Conservation (phyloP, 2,888 invertebrate genomes). For the Ferrisia virgata region DNA sequence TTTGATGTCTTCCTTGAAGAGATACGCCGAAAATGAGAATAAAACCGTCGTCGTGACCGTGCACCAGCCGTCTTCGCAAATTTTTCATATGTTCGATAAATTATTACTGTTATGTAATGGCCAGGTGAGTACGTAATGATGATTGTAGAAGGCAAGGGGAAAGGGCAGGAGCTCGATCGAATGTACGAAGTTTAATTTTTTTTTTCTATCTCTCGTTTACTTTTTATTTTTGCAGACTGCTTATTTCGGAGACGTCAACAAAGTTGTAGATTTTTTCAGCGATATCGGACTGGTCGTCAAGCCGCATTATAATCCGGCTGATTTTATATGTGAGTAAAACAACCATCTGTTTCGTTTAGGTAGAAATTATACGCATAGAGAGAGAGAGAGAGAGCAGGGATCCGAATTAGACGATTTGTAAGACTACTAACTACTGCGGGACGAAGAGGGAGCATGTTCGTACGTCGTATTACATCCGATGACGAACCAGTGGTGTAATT, state of each 20-base stretch:
- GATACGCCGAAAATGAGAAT: conserved; percentile 70
- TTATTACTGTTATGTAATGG: conserved; percentile 68
- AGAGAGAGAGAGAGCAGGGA: no score
- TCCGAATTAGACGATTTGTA: no score
- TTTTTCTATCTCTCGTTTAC: no score
- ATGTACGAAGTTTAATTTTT: not conserved
- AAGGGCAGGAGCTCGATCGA: not conserved
- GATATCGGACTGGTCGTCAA: conserved; percentile 68
- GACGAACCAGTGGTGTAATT: no score
- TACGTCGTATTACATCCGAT: no score
- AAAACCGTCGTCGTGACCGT: conserved; percentile 77
- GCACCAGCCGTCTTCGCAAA: conserved; percentile 80
- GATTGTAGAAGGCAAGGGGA: not conserved
- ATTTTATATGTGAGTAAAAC: conserved; percentile 68
- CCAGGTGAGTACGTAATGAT: conserved; percentile 53
- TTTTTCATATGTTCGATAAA: conserved; percentile 79
- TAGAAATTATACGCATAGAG: no score
- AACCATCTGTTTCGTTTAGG: not conserved
- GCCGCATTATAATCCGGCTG: conserved; percentile 80
- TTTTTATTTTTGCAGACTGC: conserved; percentile 59
- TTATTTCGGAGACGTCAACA: conserved; percentile 70
- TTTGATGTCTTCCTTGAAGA: conserved; percentile 69
- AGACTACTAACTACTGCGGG: no score
- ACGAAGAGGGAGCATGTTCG: no score
- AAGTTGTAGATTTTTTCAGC: conserved; percentile 70